Base-by-base conservation (phyloP, 2,888 invertebrate species). In the Minunthozetes semirufus region DNA sequence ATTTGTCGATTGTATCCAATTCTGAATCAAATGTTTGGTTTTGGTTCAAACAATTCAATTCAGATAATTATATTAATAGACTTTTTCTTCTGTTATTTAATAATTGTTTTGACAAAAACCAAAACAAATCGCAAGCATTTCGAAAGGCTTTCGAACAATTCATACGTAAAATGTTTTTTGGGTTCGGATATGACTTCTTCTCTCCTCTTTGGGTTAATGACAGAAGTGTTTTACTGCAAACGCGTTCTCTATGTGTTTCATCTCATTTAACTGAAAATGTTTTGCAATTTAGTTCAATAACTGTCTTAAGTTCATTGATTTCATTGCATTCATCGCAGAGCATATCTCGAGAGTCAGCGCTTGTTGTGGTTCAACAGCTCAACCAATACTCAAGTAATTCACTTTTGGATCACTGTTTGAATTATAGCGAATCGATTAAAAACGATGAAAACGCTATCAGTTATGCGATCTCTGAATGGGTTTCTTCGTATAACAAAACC, bases 141-240 rank as follows among this genome's bases (percentile, higher is more conserved):
- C 66, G 48, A 29, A 6, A n/a, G 1, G 17, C 38, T 33, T 63
- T 17, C 9, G 2, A 38, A 11, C 1, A n/a, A 15, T n/a, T 74
- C n/a, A 19, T 74, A 1, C n/a, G 42, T n/a, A 22, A 50, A 15
- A 33, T 68, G 17, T 19, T 74, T 9, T 25, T n/a, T 19, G 42
- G 27, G 11, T 29, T 68, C 13, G 50, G 48, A 29, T 50, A 48
- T 68, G 48, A 56, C 17, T 74, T 74, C 68, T 27, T 74, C 1
- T 8, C 48, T 48, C 48, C 59, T 8, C 48, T 70, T 33, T 75
- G 75, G 75, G n/a, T 33, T 17, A 59, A 75, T 29, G n/a, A 27
- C 8, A 19, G 38, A 13, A 50, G 70, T 9, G 56, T 70, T 22
- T 38, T 71, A 22, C 9, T 56, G 1, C 75, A 75, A 59, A 25